Conservation (phyloP, 35 echinoderm and acorn worm species). For the Lytechinus variegatus region DNA sequence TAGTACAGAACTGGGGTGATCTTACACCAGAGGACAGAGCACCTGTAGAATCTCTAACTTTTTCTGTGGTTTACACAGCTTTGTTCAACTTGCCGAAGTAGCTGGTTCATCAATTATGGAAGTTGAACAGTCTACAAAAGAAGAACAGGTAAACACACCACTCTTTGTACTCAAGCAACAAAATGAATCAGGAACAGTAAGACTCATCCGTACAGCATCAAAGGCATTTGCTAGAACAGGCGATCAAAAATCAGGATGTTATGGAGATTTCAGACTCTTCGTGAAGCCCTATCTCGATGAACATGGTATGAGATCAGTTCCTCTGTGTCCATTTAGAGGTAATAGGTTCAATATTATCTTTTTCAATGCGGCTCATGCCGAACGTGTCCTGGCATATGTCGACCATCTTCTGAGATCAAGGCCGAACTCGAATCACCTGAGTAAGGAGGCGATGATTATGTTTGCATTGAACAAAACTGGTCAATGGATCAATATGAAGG, state of each 20-base stretch:
- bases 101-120: background rate
- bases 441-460: too few species aligned
- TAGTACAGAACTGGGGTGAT: too few species aligned
- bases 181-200: slow-evolving; percentile 55
- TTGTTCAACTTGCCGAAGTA: background rate
- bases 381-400: too few species aligned
- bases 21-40: too few species aligned
- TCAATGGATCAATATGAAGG: too few species aligned
- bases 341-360: slow-evolving; percentile 71
- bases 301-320: slow-evolving; percentile 32
- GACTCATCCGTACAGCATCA: slow-evolving; percentile 60
- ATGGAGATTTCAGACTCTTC: slow-evolving; percentile 41
- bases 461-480: too few species aligned
- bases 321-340: slow-evolving; percentile 30
- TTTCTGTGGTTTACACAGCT: background rate
- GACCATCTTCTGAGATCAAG: too few species aligned
- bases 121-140: background rate
- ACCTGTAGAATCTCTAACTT: background rate
- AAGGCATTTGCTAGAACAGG: slow-evolving; percentile 56
- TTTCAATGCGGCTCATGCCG: slow-evolving; percentile 45
- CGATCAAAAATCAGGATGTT: slow-evolving; percentile 56
- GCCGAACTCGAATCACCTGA: too few species aligned
- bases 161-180: slow-evolving; percentile 46
- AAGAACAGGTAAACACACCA: background rate
- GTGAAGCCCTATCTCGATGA: slow-evolving; percentile 3